Evolutionary conservation across 2,888 invertebrate genomes (phyloP), one percentile per base, ranked within the genome.

Genomic region (Miltochrista miniata): DNA sequence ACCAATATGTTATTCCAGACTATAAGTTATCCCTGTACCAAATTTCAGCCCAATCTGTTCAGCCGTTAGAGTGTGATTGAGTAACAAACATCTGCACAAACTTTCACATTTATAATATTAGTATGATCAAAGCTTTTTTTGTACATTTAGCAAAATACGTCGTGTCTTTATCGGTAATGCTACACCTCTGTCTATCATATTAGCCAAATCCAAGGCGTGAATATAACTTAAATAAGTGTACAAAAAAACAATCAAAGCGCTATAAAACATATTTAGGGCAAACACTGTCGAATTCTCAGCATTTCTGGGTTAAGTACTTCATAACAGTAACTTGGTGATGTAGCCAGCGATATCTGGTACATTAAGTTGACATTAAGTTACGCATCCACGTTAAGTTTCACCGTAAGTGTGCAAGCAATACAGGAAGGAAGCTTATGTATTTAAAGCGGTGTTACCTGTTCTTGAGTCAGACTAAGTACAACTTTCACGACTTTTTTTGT

Each of bases 261-360:
- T 51, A 51, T 49, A 61, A 39, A 55, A 49, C 29, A 24, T 18
- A 61, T 59, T 56, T 49, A 45, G 64, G 59, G 48, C 56, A 40
- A 30, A 56, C 31, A 24, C 29, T 14, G 24, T 31, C 54, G 51
- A 64, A 67, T 63, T 64, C 60, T 48, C 60, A 38, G 18, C 36
- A 51, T 54, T 55, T 33, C 57, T 67, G 9, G 64, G 64, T 60
- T 60, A 65, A 52, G 39, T 30, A 38, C 41, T 9, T 13, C 13
- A 60, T 67, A 67, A 63, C 64, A 54, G 68, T 67, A 54, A 50
- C 44, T 57, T 45, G 18, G 18, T 53, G 40, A 36, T 39, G 55
- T 53, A 56, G 47, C 24, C 46, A 36, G 39, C 42, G 41, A 48
- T 63, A 64, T 62, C 51, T 52, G 30, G 48, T 8, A 53, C 48